Conservation (phyloP, 1,140 invertebrate genomes). For the Papilio polytes region DNA sequence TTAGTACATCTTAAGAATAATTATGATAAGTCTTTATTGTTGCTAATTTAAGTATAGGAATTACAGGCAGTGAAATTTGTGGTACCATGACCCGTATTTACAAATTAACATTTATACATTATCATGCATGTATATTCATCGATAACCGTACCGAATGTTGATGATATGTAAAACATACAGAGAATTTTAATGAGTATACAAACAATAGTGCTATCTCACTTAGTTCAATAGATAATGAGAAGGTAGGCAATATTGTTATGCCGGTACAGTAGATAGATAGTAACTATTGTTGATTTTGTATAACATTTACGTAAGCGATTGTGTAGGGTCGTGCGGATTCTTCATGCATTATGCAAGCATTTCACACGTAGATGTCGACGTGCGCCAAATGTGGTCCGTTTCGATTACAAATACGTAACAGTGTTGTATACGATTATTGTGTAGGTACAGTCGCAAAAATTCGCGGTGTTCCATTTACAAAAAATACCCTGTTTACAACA, state of each 20-base stretch:
- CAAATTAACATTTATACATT: not conserved
- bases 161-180: not conserved
- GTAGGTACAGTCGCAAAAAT: not conserved
- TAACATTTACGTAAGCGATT: not conserved
- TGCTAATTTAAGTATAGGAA: not conserved
- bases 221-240: too few relatives aligned
- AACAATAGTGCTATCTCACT: too few relatives aligned
- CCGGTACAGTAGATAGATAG: not conserved
- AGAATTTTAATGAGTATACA: too few relatives aligned
- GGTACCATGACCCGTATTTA: not conserved
- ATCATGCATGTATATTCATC: constrained; percentile 1
- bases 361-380: constrained; percentile 7
- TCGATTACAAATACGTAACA: not conserved
- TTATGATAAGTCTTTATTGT: not conserved
- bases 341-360: not conserved
- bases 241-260: too few relatives aligned
- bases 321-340: not conserved
- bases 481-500: too few relatives aligned
- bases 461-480: too few relatives aligned
- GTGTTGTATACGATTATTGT: not conserved
- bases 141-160: not conserved
- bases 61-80: not conserved
- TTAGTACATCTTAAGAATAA: too few relatives aligned
- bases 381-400: not conserved
- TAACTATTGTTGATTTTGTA: not conserved